Evolutionary conservation across 2,113 vertebrate species (phyloP), one percentile per base, ranked within the genome.

Genomic region (Dolichallabes microphthalmus): DNA sequence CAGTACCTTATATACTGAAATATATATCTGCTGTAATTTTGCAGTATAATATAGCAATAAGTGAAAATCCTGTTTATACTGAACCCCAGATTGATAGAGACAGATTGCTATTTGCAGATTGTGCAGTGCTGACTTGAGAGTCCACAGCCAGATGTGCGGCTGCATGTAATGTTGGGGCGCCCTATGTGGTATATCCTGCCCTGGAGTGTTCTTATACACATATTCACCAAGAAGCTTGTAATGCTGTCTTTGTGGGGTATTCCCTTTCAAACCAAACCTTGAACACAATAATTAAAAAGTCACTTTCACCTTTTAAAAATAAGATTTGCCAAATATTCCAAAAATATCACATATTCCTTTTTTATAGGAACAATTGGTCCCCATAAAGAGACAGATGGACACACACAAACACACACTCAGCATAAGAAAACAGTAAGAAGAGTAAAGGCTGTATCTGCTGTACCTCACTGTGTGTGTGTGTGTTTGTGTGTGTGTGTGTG

Each of bases 101-200:
- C 76, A 79, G 76, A 60, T 74, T 68, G 66, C 45, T 39, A 20
- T 57, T 66, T 55, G 73, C 20, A 74, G 39, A 30, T 55, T 69
- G 57, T 71, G 27, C 12, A 19, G 58, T 19, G 39, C 68, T 87
- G 86, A 86, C 90, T 89, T 92, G 7, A 83, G 87, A 88, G 89
- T 89, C 55, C 55, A 88, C 86, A 87, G 90, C 94, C 94, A 95
- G 94, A 94, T 95, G 94, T 95, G 91, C 90, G 61, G 80, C 92
- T 91, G 92, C 89, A 90, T 93, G 93, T 92, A 91, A 91, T 93
- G 76, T 78, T 79, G 75, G 84, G 86, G 86, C 88, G 69, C 92
- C 94, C 92, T 92, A 66, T 75, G 92, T 86, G 92, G 82, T 27
- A 88, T 91, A 88, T 88, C 86, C 86, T 73, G 45, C 84, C 58